Evolutionary conservation across 1,140 invertebrate species (phyloP), one percentile per base, ranked within the genome.

Genomic region (Globodera rostochiensis): DNA sequence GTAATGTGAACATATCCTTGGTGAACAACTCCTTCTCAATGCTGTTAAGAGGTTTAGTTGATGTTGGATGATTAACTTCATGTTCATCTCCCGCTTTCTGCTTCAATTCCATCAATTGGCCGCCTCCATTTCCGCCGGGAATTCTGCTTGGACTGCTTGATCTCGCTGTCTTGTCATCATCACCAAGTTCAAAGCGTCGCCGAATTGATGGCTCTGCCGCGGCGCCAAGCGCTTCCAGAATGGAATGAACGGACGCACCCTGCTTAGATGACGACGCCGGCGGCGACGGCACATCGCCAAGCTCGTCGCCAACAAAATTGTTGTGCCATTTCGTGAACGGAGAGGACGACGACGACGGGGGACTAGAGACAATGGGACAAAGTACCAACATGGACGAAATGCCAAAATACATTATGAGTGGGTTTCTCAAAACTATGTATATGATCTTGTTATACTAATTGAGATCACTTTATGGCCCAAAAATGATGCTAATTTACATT

Each of bases 351-450:
- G 46, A 71, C 69, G 46, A 36, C 1, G 69, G 36, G 36, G 69
- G 36, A 71, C 69, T 64, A 71, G 25, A 71, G 69, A 71, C 69
- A 71, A 71, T 64, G 69, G 25, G 69, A 71, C 69, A 71, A 71
- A 71, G 9, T 64, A 15, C 11, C 57, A 15, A 64, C 36, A 36
- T 2, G 3, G 36, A 36, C 36, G 3, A 36, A 36, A 36, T 36
- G 36, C 36, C 36, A 36, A 36, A 36, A 36, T 36, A 1, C 36
- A 36, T 36, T 36, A 36, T 36, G 36, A 36, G 36, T 36, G 36
- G 36, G 36, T 36, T 36, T 36, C 25, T 25, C 25, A 25, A 25
- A 25, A 25, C 25, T 25, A 25, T n/a, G 2, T 36, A 36, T 3
- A 1, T 3, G 36, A 3, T 36, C 36, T 36, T 36, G 36, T n/a